Evolutionary conservation across 2,113 vertebrate genomes (phyloP), one percentile per base, ranked within the genome.

Genomic region (Hassar affinis): DNA sequence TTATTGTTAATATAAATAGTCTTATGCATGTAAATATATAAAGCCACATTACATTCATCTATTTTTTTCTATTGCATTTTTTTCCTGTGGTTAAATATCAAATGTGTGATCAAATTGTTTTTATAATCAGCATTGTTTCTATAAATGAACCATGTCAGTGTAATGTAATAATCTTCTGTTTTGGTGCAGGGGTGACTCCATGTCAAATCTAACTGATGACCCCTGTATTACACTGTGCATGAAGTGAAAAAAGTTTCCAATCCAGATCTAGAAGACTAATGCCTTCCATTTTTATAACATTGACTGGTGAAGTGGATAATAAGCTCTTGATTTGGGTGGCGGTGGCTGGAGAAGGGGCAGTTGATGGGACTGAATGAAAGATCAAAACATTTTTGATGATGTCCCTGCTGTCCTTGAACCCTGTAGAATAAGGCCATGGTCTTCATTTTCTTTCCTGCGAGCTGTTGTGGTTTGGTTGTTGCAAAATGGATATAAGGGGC

Each of bases 391-490:
- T 83, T 54, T 35, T 74, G 42, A 62, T 74, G 56, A 75, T 82
- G 81, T 61, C 57, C 27, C 38, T 74, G 69, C 69, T 82, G 81
- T 64, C 81, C 57, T 83, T 83, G 56, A 82, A 76, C 71, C 57
- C 71, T 61, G 20, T 47, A 17, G 57, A 62, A 49, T 64, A 47
- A 61, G 81, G 81, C 22, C 57, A 81, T 49, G 85, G 84, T 84
- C 85, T 90, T 87, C 81, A 81, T 72, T 84, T 47, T 86, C 86
- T 88, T 85, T 77, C 18, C 87, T 87, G 82, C 35, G 49, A 54
- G 51, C 62, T 79, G 25, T 88, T 80, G 72, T 17, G 47, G 27
- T 87, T 30, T 86, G 69, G 27, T 77, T 79, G 74, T 38, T 72
- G 79, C 81, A 81, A 75, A 81, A 77, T 30, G 71, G 51, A 59